A percentile compares a stretch with the other conserved stretches of the same genome.
Conservation (phyloP, 2,797 vertebrate genomes). For the Schizopygopsis pylzovi region DNA sequence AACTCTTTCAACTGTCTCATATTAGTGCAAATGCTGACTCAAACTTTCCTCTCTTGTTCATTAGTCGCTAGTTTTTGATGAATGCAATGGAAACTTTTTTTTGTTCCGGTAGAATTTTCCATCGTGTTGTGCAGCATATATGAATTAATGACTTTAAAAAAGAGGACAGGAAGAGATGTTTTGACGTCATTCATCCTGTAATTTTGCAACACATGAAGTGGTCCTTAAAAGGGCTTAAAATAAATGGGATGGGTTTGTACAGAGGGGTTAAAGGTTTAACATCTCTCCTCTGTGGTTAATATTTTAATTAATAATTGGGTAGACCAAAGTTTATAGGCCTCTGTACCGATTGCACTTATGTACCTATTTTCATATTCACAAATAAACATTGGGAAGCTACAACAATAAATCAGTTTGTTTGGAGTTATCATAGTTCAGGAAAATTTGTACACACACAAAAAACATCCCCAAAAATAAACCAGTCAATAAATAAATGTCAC, state of each 20-base stretch:
- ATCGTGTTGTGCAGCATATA: slow-evolving; percentile 40
- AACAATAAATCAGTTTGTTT: background rate
- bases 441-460: background rate
- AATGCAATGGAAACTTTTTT: slow-evolving; percentile 43
- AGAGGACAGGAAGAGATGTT: slow-evolving; percentile 47
- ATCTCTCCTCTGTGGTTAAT: slow-evolving; percentile 53
- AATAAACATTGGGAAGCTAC: background rate
- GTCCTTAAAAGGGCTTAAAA: slow-evolving; percentile 11
- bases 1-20: background rate
- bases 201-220: background rate
- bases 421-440: background rate
- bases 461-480: background rate
- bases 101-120: slow-evolving; percentile 17
- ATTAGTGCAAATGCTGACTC: slow-evolving; percentile 52
- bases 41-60: slow-evolving; percentile 29
- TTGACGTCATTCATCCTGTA: slow-evolving; percentile 9
- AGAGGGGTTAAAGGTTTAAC: background rate
- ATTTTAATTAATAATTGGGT: slow-evolving; percentile 55
- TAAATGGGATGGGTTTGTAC: background rate
- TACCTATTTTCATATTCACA: background rate
- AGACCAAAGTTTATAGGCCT: slow-evolving; percentile 41
- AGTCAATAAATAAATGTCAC: background rate
- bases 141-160: slow-evolving; percentile 48
- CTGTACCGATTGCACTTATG: slow-evolving; percentile 7
- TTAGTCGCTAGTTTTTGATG: slow-evolving; percentile 35